phyloP scores from a whole-genome alignment of 2,113 vertebrate species.

The Pardalotus punctatus region DNA sequence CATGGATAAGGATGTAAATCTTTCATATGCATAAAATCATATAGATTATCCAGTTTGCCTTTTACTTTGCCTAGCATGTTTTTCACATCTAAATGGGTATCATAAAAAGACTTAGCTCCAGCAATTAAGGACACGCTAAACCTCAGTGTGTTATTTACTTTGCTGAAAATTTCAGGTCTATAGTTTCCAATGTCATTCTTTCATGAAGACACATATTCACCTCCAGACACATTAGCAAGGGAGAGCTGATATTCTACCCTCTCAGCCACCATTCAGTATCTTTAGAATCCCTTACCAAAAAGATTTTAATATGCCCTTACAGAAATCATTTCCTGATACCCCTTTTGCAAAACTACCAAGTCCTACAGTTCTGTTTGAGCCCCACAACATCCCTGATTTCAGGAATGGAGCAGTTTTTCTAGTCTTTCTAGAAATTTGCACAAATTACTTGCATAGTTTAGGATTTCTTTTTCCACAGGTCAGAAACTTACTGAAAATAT shows the following conservation, averaged over 20 bases:
- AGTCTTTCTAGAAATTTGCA: neutral
- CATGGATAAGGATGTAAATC: constrained; percentile 34
- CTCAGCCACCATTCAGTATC: neutral
- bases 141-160: neutral
- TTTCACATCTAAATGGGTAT: neutral
- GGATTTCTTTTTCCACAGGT: neutral
- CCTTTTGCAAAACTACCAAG: neutral
- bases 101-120: neutral
- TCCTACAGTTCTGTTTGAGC: neutral
- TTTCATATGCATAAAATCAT: neutral
- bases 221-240: neutral
- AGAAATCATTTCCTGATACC: neutral
- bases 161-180: neutral
- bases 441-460: neutral
- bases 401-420: neutral
- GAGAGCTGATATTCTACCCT: neutral
- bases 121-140: neutral
- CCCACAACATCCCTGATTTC: neutral
- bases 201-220: neutral
- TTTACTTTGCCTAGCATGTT: neutral
- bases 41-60: neutral
- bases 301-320: neutral
- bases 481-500: neutral
- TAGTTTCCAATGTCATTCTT: neutral
- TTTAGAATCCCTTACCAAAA: neutral